phyloP scores from a whole-genome alignment of 1,140 invertebrate genomes.

The Cyclargus thomasi region DNA sequence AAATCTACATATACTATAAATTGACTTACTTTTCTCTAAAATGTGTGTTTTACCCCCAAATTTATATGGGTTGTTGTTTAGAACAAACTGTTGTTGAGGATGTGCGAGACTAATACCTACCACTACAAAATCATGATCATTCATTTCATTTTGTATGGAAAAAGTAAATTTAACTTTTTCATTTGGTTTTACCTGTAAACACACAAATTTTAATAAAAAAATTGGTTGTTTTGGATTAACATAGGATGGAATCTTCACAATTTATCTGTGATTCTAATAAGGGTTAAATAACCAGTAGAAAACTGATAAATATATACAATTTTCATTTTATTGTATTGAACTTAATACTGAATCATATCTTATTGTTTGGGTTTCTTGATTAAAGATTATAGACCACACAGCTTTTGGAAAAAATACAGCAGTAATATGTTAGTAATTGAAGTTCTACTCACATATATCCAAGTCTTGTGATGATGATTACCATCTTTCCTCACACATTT shows the following conservation, averaged over 20 bases:
- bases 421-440: too few relatives aligned
- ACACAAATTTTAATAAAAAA: constrained; percentile 6
- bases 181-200: constrained; percentile 46
- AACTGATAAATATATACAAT: too few relatives aligned
- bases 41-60: constrained; percentile 39
- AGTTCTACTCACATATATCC: constrained; percentile 37
- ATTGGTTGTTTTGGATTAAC: too few relatives aligned
- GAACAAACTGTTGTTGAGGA: constrained; percentile 45
- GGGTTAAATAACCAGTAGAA: too few relatives aligned
- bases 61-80: constrained; percentile 39
- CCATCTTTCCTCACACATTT: constrained; percentile 27
- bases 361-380: too few relatives aligned
- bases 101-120: constrained; percentile 46
- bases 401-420: too few relatives aligned
- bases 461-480: constrained; percentile 40
- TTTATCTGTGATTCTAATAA: too few relatives aligned
- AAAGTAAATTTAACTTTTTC: constrained; percentile 42
- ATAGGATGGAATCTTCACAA: too few relatives aligned
- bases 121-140: constrained; percentile 41
- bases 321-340: too few relatives aligned
- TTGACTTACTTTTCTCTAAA: constrained; percentile 37
- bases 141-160: constrained; percentile 44
- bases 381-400: too few relatives aligned
- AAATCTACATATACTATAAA: too few relatives aligned
- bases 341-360: too few relatives aligned